Evolutionary conservation across 2,113 vertebrate genomes (phyloP).

Genomic region (Anarrhichthys ocellatus): DNA sequence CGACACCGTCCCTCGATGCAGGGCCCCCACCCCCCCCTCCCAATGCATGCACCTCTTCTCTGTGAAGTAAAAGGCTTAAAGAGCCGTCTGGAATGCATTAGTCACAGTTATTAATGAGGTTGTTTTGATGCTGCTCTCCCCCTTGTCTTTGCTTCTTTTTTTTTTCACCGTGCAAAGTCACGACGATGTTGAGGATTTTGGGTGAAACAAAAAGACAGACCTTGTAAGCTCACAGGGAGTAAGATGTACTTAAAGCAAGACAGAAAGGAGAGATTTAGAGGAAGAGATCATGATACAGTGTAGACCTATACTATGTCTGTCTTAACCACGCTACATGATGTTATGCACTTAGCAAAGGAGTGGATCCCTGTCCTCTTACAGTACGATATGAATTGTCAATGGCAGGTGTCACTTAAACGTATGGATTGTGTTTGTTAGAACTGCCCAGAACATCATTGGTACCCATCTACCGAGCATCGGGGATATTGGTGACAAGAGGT

Average conservation of each 20-base stretch:
- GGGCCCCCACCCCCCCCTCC: conserved; percentile 46
- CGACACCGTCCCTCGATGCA: conserved; percentile 51
- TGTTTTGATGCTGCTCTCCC: conserved; percentile 69
- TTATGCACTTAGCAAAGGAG: conserved; percentile 39
- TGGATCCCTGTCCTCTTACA: conserved; percentile 26
- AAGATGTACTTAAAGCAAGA: conserved; percentile 13
- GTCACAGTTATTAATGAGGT: conserved; percentile 76
- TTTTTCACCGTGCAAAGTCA: conserved; percentile 50
- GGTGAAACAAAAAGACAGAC: conserved; percentile 45
- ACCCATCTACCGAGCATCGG: neutral
- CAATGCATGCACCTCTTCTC: conserved; percentile 39
- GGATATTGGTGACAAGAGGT: neutral
- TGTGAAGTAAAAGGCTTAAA: conserved; percentile 65
- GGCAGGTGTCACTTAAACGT: neutral
- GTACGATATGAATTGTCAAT: conserved; percentile 9
- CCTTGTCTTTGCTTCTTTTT: conserved; percentile 52
- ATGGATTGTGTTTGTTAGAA: conserved; percentile 12
- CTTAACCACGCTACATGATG: conserved; percentile 36
- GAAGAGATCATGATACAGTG: conserved; percentile 30
- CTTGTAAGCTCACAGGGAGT: conserved; percentile 39
- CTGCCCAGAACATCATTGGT: neutral
- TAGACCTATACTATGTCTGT: conserved; percentile 13
- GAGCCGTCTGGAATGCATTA: conserved; percentile 81
- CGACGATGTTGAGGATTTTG: conserved; percentile 50
- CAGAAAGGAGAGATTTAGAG: conserved; percentile 16